phyloP scores from a whole-genome alignment of 1,140 invertebrate genomes.

The Hycleus cichorii region DNA sequence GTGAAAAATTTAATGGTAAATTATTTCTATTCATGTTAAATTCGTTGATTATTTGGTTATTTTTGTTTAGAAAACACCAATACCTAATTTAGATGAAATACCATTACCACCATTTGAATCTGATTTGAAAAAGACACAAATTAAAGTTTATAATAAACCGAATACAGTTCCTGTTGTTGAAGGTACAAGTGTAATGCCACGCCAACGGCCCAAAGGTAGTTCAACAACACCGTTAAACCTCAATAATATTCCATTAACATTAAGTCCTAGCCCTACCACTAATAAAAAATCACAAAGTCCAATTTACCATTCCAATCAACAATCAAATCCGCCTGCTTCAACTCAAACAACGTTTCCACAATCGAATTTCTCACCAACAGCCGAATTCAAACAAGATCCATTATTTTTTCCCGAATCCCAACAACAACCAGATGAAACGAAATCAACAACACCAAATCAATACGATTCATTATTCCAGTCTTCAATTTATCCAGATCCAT shows the following conservation, averaged over 20 bases:
- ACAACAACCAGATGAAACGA: conserved; percentile 32
- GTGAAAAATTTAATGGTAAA: conserved; percentile 76
- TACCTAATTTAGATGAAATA: conserved; percentile 58
- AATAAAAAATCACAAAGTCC: conserved; percentile 38
- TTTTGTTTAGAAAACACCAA: conserved; percentile 51
- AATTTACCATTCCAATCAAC: conserved; percentile 25
- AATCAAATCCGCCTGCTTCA: neutral
- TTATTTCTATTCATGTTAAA: conserved; percentile 24
- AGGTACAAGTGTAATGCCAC: conserved; percentile 73
- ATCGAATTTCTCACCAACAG: neutral
- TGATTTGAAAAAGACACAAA: conserved; percentile 53
- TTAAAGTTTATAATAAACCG: conserved; percentile 43
- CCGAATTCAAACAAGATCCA: neutral
- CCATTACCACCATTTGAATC: conserved; percentile 57
- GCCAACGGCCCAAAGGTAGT: conserved; percentile 72
- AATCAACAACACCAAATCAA: conserved; percentile 19
- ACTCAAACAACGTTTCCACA: neutral
- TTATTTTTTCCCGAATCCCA: conserved; percentile 21
- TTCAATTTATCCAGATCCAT: conserved; percentile 53
- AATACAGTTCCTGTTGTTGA: conserved; percentile 49
- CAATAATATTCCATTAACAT: conserved; percentile 41
- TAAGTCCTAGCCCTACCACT: conserved; percentile 45
- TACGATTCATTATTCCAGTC: conserved; percentile 43
- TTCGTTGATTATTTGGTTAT: neutral
- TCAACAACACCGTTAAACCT: conserved; percentile 41